phyloP scores from a whole-genome alignment of 2,888 invertebrate species.

The Polyploca ridens region DNA sequence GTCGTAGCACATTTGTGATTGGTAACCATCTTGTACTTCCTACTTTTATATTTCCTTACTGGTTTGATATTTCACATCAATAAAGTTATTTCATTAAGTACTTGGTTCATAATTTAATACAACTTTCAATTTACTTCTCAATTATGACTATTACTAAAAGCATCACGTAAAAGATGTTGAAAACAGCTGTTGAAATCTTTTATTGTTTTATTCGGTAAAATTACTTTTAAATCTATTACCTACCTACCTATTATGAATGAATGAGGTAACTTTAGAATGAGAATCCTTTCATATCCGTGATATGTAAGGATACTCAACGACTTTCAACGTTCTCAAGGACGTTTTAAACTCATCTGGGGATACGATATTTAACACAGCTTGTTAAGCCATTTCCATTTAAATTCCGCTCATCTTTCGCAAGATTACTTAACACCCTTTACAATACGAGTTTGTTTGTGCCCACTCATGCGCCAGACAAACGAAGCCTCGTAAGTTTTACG shows the following conservation, averaged over 20 bases:
- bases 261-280: background rate
- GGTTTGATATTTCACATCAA: background rate
- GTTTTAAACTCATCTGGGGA: background rate
- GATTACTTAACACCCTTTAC: slow-evolving; percentile 22
- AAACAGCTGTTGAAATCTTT: no score
- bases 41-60: background rate
- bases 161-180: no score
- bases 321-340: no score
- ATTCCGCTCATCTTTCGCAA: slow-evolving; percentile 12
- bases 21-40: background rate
- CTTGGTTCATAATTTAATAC: no score
- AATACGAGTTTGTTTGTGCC: slow-evolving; percentile 16
- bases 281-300: background rate
- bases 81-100: background rate
- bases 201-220: no score
- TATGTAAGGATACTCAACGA: no score
- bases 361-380: background rate
- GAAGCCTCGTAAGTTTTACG: slow-evolving; percentile 36
- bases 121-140: no score
- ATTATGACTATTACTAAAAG: no score
- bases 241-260: background rate
- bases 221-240: no score
- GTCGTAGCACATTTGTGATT: background rate
- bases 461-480: slow-evolving; percentile 25
- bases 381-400: background rate